Evolutionary conservation across 2,797 vertebrate genomes (phyloP), one percentile per base, ranked within the genome.

Genomic region (Oreonectes daqikongensis): DNA sequence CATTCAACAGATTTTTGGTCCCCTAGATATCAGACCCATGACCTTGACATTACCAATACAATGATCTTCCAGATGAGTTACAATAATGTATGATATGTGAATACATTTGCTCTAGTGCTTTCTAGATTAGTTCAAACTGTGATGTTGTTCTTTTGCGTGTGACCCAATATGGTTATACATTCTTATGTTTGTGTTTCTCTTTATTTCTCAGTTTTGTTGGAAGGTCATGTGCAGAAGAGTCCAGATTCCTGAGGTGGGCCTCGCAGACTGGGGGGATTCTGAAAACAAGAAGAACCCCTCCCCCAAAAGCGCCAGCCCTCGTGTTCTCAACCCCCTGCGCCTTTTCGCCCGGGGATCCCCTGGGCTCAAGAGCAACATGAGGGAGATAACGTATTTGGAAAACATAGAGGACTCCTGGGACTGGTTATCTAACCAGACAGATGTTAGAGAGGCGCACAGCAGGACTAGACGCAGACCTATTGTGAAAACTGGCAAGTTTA

Each of bases 401-500:
- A 96, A 91, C 89, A 92, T 91, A 84, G 96, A 98, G 88, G 95
- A 95, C 92, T 97, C 98, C 85, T 99, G 97, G 97, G 95, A 98
- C 90, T 99, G 97, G 97, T 92, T 99, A 92, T 94, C 96, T 91
- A 99, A 99, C 89, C 93, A 96, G 89, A 99, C 96, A 76, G 97
- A 98, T 88, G 90, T 90, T 86, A 95, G 95, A 86, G 95, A 95
- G 80, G 92, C 93, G 57, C 91, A 96, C 72, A 90, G 95, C 92
- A 95, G 97, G 95, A 96, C 96, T 95, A 99, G 98, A 84, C 95
- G 98, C 87, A 93, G 97, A 82, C 98, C 98, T 81, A 99, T 99
- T 79, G 97, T 99, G 69, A 99, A 99, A 92, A 99, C 98, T 6
- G 97, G 98, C 77, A 99, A 99, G 89, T 99, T 99, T 92, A 99